These are phyloP conservation scores for Neoaliturus tenellus DNA, from an alignment of 2,888 invertebrate species.

Conservation along the genomic window DNA sequence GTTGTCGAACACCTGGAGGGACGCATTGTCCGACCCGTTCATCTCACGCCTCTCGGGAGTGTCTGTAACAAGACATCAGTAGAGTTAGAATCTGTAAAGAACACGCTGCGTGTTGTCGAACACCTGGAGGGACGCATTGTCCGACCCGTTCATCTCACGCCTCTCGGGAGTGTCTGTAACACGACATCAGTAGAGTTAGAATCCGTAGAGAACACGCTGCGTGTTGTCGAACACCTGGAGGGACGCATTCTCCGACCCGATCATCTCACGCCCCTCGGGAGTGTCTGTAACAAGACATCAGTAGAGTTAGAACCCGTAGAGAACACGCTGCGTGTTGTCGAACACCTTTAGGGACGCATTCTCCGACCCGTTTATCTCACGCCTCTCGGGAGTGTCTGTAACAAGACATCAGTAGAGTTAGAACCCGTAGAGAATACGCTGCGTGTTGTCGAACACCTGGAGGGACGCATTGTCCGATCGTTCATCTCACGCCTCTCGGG, in stretches of 20 bases:
- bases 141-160: slow-evolving; percentile 39
- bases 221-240: slow-evolving; percentile 4
- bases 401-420: background rate
- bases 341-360: background rate
- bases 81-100: slow-evolving; percentile 72
- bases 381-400: background rate
- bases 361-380: slow-evolving; percentile 22
- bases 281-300: slow-evolving; percentile 71
- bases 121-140: slow-evolving; percentile 8
- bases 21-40: slow-evolving; percentile 64
- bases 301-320: background rate
- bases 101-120: slow-evolving; percentile 54
- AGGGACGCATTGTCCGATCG: background rate
- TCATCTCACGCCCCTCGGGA: slow-evolving; percentile 9
- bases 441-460: background rate
- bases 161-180: background rate
- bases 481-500: slow-evolving; percentile 5
- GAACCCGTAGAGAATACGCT: slow-evolving; percentile 62
- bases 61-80: slow-evolving; percentile 76
- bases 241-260: slow-evolving; percentile 1
- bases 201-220: slow-evolving; percentile 64
- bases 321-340: background rate
- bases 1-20: background rate
- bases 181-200: slow-evolving; percentile 81
- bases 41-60: background rate